These are phyloP conservation scores for Rhopalosiphum padi DNA, from an alignment of 1,140 invertebrate genomes.

Conservation along the genomic window DNA sequence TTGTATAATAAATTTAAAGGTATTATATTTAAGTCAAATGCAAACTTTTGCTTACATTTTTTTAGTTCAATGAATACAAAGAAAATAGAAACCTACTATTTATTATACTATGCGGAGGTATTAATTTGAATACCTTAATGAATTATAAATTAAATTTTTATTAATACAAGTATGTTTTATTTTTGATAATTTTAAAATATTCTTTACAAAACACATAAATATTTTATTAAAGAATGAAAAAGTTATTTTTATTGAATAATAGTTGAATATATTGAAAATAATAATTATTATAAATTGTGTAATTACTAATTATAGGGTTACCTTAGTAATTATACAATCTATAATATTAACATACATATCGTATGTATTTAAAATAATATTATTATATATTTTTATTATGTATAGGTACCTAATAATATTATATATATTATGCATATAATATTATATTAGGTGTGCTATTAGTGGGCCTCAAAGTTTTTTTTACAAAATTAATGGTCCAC, in stretches of 20 bases:
- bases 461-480: too few relatives aligned
- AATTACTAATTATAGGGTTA: too few relatives aligned
- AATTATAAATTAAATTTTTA: not conserved
- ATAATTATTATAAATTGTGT: too few relatives aligned
- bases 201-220: not conserved
- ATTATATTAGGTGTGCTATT: too few relatives aligned
- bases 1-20: not conserved
- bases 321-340: too few relatives aligned
- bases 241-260: not conserved
- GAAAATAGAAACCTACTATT: not conserved
- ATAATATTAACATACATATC: too few relatives aligned
- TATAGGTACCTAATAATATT: too few relatives aligned
- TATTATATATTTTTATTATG: too few relatives aligned
- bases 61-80: not conserved
- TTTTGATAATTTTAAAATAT: not conserved
- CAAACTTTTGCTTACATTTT: not conserved
- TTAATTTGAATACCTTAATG: not conserved
- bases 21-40: not conserved
- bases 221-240: not conserved
- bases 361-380: too few relatives aligned
- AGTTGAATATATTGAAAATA: too few relatives aligned
- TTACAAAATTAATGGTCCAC: too few relatives aligned
- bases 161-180: not conserved
- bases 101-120: not conserved
- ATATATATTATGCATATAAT: too few relatives aligned